Percentiles rank a stretch among this genome's conserved stretches.
phyloP scores from a whole-genome alignment of 2,797 vertebrate species.

The Microctenopoma stevenorrisi region DNA sequence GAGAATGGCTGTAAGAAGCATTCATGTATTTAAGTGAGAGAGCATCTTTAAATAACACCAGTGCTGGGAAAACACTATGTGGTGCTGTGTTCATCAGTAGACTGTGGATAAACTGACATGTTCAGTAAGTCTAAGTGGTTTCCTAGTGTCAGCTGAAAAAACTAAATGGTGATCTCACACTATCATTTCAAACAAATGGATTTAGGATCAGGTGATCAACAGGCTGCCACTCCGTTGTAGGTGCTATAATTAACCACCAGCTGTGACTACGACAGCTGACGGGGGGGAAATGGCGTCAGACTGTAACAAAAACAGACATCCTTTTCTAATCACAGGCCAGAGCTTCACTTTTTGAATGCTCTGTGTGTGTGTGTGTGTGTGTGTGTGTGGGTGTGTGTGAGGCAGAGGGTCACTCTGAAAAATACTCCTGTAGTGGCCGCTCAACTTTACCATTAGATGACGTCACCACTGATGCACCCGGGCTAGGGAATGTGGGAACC shows the following conservation, averaged over 20 bases:
- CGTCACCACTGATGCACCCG: no score
- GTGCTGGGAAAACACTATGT: slow-evolving; percentile 25
- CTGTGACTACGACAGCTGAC: slow-evolving; percentile 21
- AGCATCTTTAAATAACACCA: slow-evolving; percentile 45
- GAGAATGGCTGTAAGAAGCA: no score
- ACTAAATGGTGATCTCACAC: no score
- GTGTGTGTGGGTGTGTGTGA: neutral
- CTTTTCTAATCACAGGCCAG: slow-evolving; percentile 17
- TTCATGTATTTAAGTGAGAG: no score
- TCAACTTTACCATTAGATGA: no score
- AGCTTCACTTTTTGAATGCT: neutral
- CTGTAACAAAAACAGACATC: slow-evolving; percentile 30
- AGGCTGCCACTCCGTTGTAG: neutral
- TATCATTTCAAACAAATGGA: neutral
- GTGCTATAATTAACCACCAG: slow-evolving; percentile 48
- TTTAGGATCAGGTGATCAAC: neutral
- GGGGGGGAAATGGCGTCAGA: slow-evolving; percentile 48
- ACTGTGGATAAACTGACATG: slow-evolving; percentile 21
- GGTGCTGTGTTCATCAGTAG: neutral
- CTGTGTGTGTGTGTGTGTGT: neutral
- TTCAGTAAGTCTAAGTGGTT: slow-evolving; percentile 8
- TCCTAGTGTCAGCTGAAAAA: neutral
- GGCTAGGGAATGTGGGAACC: no score
- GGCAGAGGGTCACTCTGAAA: slow-evolving; percentile 1
- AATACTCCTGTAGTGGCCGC: neutral